Percentiles rank a stretch among this genome's conserved stretches.
Conservation (phyloP, 2,797 vertebrate genomes). For the Acropternis orthonyx region DNA sequence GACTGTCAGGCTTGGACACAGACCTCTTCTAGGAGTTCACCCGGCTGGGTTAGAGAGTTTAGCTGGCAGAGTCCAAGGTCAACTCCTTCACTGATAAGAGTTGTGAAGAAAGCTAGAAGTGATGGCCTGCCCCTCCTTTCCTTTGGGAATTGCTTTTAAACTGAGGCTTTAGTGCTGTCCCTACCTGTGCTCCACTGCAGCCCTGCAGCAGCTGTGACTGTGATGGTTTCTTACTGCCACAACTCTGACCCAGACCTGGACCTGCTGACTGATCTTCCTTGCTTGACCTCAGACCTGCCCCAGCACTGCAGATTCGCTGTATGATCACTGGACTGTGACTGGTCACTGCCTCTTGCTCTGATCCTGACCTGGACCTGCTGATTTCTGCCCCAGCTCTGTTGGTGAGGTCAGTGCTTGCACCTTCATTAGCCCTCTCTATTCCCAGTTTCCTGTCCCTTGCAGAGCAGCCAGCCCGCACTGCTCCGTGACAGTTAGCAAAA, state of each 20-base stretch:
- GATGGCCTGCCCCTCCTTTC: background rate
- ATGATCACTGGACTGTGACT: background rate
- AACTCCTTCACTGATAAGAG: background rate
- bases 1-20: background rate
- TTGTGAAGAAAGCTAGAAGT: background rate
- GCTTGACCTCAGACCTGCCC: background rate
- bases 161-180: background rate
- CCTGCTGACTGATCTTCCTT: background rate
- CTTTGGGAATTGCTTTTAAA: background rate
- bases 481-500: background rate
- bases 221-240: rapidly evolving
- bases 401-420: background rate
- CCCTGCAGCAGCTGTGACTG: background rate
- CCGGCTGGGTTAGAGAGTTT: background rate
- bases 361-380: background rate
- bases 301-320: background rate
- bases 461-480: background rate
- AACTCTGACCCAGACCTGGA: background rate
- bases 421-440: background rate
- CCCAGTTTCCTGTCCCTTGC: background rate
- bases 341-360: background rate
- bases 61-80: background rate
- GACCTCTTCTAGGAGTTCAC: background rate
- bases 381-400: background rate
- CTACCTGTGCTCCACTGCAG: rapidly evolving